phyloP scores from a whole-genome alignment of 2,888 invertebrate genomes.

The Caenorhabditis sp. region DNA sequence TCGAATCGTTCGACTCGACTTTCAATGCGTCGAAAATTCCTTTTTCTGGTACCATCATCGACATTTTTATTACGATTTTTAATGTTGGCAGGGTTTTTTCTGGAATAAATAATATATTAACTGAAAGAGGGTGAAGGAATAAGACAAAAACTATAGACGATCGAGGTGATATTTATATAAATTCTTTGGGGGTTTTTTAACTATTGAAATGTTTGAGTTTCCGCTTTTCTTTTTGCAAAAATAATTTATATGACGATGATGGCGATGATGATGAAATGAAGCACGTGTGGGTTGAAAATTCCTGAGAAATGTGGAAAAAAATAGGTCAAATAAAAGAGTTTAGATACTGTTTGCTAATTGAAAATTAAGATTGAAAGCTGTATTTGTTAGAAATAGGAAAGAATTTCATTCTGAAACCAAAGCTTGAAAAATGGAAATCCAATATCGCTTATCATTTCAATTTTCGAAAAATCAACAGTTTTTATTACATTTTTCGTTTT shows the following conservation, averaged over 20 bases:
- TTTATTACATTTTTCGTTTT: not conserved
- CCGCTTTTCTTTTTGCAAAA: not conserved
- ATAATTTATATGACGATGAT: not conserved
- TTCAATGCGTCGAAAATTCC: constrained; percentile 35
- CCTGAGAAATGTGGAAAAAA: too few species aligned
- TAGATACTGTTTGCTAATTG: too few species aligned
- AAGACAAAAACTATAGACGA: not conserved
- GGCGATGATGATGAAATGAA: not conserved
- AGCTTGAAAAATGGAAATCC: too few species aligned
- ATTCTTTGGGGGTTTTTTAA: not conserved
- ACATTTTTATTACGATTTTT: constrained; percentile 25
- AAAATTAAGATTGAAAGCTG: too few species aligned
- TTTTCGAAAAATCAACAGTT: not conserved
- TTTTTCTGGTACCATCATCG: constrained; percentile 28
- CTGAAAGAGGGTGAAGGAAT: not conserved
- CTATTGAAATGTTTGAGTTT: not conserved
- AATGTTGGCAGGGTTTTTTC: not conserved
- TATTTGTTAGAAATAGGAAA: too few species aligned
- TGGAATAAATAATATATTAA: not conserved
- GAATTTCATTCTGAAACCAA: too few species aligned
- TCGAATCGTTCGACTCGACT: constrained; percentile 31
- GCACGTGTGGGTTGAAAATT: not conserved
- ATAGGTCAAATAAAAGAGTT: too few species aligned
- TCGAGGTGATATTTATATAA: not conserved
- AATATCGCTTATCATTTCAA: too few species aligned